Base-by-base conservation (phyloP, 2,113 vertebrate species). In the Pimephales promelas region DNA sequence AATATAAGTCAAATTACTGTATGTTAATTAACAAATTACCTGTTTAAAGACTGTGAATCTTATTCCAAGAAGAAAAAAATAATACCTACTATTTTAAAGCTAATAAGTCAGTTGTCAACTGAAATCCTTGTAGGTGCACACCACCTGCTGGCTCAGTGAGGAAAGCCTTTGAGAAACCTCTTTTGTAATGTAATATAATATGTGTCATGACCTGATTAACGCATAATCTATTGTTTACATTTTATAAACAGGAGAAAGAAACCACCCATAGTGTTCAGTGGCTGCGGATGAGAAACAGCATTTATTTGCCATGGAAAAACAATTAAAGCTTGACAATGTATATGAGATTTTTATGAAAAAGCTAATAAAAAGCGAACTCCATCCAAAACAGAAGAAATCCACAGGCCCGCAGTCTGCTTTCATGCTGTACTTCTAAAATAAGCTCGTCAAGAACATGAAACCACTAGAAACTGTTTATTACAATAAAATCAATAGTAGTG, bases 91-190 rank as follows among this genome's bases (percentile, higher is more conserved):
- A 59, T 59, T 59, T 59, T 24, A 59, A n/a, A 36, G 31, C 14
- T 0, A 66, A 28, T 0, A 66, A 28, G 43, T 49, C 43, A 73
- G 11, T 6, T 26, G 22, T 28, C 40, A 26, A 52, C 40, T 26
- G n/a, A 52, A 52, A 52, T 52, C 72, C 72, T 74, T 74, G 68
- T 52, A 74, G 72, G 72, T 74, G 49, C 28, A 74, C 72, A 74
- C 72, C 72, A 49, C 72, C 47, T 74, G 47, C 47, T 74, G 72
- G 72, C 45, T 31, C 45, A 52, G 72, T 28, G 45, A 52, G 24
- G 47, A 52, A 54, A 52, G 72, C 45, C 72, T 74, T 31, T 16
- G 72, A 74, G 6, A 52, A 16, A 74, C 24, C 43, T 28, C 72
- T 28, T 40, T 10, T 3, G 70, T 47, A 47, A 74, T 49, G 71